Conservation (phyloP, 2,888 invertebrate species). For the Hymenopus coronatus region DNA sequence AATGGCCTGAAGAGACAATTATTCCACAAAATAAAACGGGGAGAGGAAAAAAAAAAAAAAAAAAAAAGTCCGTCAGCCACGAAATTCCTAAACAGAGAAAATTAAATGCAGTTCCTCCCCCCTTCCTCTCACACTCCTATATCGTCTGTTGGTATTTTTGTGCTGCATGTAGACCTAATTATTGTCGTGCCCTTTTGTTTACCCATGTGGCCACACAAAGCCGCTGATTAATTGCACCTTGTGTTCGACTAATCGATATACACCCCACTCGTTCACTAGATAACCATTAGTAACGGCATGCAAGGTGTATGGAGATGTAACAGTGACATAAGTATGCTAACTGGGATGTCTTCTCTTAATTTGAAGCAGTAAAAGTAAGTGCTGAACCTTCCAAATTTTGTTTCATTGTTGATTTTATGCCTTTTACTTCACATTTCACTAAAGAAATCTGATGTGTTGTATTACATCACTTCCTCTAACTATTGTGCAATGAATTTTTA, state of each 20-base stretch:
- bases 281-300: conserved; percentile 17
- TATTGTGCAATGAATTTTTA: no score
- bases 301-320: background rate
- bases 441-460: no score
- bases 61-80: background rate
- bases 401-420: no score
- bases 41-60: background rate
- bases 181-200: conserved; percentile 14
- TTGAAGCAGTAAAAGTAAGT: background rate
- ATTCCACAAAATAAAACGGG: background rate
- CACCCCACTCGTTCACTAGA: conserved; percentile 20
- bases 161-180: conserved; percentile 1
- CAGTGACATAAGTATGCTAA: background rate
- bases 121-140: background rate
- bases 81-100: background rate
- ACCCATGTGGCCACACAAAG: conserved; percentile 11
- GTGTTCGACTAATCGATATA: conserved; percentile 19
- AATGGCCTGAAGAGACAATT: background rate
- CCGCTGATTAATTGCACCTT: conserved; percentile 19
- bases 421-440: no score
- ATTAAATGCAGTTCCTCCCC: background rate
- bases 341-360: background rate
- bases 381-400: no score
- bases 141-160: background rate
- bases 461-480: no score